Conservation (phyloP, 2,888 invertebrate genomes). For the Rotaria macrura region DNA sequence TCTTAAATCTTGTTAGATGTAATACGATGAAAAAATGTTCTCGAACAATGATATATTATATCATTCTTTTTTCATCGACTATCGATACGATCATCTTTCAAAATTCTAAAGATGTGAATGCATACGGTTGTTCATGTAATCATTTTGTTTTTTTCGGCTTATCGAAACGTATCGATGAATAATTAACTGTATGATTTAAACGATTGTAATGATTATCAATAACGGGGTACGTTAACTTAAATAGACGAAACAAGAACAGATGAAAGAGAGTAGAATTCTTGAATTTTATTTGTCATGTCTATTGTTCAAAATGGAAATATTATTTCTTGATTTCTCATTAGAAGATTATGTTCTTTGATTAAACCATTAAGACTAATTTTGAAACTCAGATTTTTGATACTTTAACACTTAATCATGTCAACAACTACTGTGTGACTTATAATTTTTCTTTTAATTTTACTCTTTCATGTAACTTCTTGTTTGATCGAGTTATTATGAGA, state of each 20-base stretch:
- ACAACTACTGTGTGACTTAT: too few relatives aligned
- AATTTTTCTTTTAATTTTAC: too few relatives aligned
- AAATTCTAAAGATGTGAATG: background rate
- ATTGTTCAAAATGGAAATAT: too few relatives aligned
- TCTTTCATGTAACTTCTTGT: too few relatives aligned
- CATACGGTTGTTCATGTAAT: background rate
- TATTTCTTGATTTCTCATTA: background rate
- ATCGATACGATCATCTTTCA: background rate
- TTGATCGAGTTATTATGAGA: too few relatives aligned
- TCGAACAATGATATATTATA: background rate
- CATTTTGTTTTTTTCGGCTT: too few relatives aligned
- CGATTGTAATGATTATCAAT: background rate
- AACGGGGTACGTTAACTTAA: background rate
- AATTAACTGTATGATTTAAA: background rate
- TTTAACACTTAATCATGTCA: too few relatives aligned
- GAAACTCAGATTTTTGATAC: background rate
- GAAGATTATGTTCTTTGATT: background rate
- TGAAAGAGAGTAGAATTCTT: background rate
- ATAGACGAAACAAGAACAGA: too few relatives aligned
- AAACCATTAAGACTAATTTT: background rate
- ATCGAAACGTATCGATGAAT: background rate
- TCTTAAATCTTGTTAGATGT: background rate
- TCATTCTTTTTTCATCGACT: background rate
- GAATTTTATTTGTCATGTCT: background rate
- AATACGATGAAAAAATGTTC: too few relatives aligned